Percentiles rank a stretch among this genome's conserved stretches.
Evolutionary conservation across 2,888 invertebrate species (phyloP).

Genomic region (Chymomyza procnemis): DNA sequence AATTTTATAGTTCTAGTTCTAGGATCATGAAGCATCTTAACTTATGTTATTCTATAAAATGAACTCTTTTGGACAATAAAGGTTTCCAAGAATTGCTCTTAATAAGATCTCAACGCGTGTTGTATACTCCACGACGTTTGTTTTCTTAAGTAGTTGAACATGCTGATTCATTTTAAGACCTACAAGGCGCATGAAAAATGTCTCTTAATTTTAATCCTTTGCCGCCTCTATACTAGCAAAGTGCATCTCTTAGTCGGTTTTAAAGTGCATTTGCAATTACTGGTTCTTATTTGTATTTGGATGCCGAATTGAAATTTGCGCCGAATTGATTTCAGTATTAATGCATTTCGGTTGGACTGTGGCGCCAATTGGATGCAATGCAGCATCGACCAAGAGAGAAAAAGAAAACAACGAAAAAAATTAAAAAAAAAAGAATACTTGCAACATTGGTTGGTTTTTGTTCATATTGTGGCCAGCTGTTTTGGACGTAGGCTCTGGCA

Average conservation of each 20-base stretch:
- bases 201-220: no score
- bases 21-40: no score
- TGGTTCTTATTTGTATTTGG: slow-evolving; percentile 16
- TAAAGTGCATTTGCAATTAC: background rate
- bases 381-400: background rate
- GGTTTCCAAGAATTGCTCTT: no score
- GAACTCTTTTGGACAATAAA: no score
- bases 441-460: background rate
- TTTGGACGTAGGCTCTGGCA: background rate
- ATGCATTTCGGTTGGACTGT: slow-evolving; percentile 28
- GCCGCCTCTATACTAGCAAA: background rate
- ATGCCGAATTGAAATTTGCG: slow-evolving; percentile 28
- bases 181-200: no score
- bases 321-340: slow-evolving; percentile 41
- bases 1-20: no score
- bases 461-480: background rate
- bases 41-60: no score
- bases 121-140: no score
- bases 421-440: background rate
- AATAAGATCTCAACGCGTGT: no score
- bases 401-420: no score
- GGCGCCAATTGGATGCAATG: background rate
- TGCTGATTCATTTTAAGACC: no score
- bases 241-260: background rate
- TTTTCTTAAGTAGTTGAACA: no score